Percentiles rank a stretch among this genome's conserved stretches.
Conservation (phyloP, 2,113 vertebrate genomes). For the Irena cyanogastra region DNA sequence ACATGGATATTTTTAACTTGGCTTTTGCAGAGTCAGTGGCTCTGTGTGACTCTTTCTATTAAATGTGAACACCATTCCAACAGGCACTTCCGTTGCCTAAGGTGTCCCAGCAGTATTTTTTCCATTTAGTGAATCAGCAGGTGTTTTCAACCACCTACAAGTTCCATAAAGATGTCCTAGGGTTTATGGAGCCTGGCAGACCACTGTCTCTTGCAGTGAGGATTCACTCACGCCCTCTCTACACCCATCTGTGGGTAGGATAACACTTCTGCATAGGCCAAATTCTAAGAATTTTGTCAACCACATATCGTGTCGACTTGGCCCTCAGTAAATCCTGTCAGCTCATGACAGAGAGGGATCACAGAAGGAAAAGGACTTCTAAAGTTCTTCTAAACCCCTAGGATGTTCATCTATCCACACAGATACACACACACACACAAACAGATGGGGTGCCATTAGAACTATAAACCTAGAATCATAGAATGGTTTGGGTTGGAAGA, state of each 20-base stretch:
- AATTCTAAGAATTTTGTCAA: neutral
- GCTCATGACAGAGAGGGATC: neutral
- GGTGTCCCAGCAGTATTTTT: neutral
- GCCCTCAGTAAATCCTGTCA: neutral
- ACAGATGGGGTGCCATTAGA: neutral
- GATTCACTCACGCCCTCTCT: neutral
- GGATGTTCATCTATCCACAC: neutral
- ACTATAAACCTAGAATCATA: neutral
- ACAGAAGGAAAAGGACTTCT: neutral
- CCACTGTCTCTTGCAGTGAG: accelerated
- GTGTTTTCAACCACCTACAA: neutral
- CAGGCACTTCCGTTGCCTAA: neutral
- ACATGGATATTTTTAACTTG: conserved; percentile 6
- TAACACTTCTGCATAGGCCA: neutral
- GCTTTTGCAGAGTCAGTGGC: neutral
- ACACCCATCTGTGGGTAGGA: neutral
- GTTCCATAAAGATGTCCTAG: neutral
- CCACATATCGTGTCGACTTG: neutral
- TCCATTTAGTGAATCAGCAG: neutral
- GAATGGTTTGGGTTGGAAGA: neutral
- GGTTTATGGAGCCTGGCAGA: neutral
- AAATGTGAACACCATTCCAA: neutral
- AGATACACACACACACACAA: neutral
- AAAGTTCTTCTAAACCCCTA: neutral
- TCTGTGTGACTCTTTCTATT: neutral